Base-by-base conservation (phyloP, 2,888 invertebrate species). In the Euphydryas editha region DNA sequence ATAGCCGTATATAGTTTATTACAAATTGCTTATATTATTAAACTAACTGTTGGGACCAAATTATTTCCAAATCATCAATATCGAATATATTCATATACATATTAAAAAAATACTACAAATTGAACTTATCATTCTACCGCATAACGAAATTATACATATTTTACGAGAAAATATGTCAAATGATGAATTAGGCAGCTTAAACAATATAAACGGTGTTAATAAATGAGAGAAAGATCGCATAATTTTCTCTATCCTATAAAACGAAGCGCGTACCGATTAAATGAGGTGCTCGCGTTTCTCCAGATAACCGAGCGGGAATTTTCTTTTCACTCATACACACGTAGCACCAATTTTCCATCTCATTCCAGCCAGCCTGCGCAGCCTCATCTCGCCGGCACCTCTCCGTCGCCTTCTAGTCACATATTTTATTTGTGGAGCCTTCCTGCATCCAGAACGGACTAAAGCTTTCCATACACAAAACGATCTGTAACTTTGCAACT, bases 401-500 rank as follows among this genome's bases (percentile, higher is more conserved):
- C 89, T 84, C 85, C 87, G 91, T 91, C 89, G 92, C 90, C 90
- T 88, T 86, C 87, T 81, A 91, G 90, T 92, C 92, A 92, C 90
- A 92, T 92, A 91, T 92, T 92, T 92, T 92, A 92, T 92, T 92
- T 90, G 92, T 91, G 83, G 83, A 90, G 85, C 88, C 88, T 92
- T 89, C 91, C 90, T 91, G 87, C 87, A 92, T 89, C 88, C 86
- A 85, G 88, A 85, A 84, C 80, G 84, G 81, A 81, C 82, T 88
- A 90, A 91, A 83, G 88, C 84, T 70, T 77, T 73, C 86, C 79
- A 88, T 84, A 79, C 82, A 86, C 82, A 80, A 77, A 76, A 77
- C 82, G 82, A 81, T 78, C 57, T 59, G 42, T 42, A 47, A 63
- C 56, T 65, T 68, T 65, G 68, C 65, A 66, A 67, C 69, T 58